Base-by-base conservation (phyloP, 2,797 vertebrate species). In the Falco peregrinus region DNA sequence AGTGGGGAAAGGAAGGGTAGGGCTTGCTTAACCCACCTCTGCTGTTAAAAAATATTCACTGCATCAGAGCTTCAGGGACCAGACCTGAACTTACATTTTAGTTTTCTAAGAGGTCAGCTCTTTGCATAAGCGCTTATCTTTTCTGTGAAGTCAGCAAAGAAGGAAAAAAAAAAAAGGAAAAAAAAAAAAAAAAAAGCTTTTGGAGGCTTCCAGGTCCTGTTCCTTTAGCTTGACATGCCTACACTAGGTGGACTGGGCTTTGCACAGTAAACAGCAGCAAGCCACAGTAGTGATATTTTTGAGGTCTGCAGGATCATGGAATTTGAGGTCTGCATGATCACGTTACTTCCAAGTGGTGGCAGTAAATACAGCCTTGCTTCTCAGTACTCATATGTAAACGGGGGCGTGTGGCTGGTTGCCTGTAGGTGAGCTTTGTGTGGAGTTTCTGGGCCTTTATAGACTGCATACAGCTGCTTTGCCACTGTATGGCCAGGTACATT, bases 61-160 rank as follows among this genome's bases (percentile, higher is more conserved):
- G 1, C 24, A 16, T 14, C 0, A 0, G 35, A 85, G 6, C 29
- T 33, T 77, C 39, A 16, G 60, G 26, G 17, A 63, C 13, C 39
- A 87, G 65, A 43, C n/a, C 24, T 33, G 74, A 87, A 60, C 11
- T 7, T 61, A 51, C 39, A 47, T 73, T 79, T 93, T 45, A 10
- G 15, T 77, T 80, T 70, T 47, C 41, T 56, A 56, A 59, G 47
- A 63, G 37, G 28, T 26, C 3, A 20, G 39, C 33, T 74, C 13
- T 74, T 35, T 0, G 1, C 56, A 31, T 35, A 76, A 70, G 15
- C 0, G 0, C 37, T 56, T 48, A 45, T 67, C 29, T 75, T 86
- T 93, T 47, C 70, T 71, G 45, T 50, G 37, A 28, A 67, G 50
- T 68, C 69, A 84, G 29, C 8, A 19, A 60, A 82, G 17, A 33